Percentiles rank a stretch among this genome's conserved stretches.
Conservation (phyloP, 2,797 vertebrate genomes). For the Microctenopoma steveboyesi region DNA sequence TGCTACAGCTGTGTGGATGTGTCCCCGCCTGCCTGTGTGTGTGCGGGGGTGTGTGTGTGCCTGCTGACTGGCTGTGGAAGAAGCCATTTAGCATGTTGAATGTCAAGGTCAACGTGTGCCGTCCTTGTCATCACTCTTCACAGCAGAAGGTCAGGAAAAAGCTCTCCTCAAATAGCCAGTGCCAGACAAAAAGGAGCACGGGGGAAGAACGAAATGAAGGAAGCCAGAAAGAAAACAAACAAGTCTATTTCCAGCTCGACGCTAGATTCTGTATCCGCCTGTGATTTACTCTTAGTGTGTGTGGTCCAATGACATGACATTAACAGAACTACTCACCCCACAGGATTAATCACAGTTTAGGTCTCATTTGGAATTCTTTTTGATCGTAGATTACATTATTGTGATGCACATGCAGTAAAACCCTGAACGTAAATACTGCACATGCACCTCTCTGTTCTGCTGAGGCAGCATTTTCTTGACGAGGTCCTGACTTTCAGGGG, state of each 20-base stretch:
- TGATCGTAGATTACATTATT: not conserved
- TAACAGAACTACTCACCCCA: too few relatives aligned
- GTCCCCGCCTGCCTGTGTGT: slow-evolving; percentile 85
- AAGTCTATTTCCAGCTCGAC: slow-evolving; percentile 15
- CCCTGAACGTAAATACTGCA: not conserved
- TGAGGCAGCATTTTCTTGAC: not conserved
- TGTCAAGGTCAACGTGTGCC: slow-evolving; percentile 92
- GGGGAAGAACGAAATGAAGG: not conserved
- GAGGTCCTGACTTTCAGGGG: not conserved
- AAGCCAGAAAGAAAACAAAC: slow-evolving; percentile 5
- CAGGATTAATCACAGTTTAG: not conserved
- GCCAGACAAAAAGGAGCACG: slow-evolving; percentile 83
- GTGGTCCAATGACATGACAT: not conserved
- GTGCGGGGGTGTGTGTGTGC: slow-evolving; percentile 56
- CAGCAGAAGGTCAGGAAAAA: slow-evolving; percentile 93
- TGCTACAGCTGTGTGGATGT: slow-evolving; percentile 58
- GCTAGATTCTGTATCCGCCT: slow-evolving; percentile 2
- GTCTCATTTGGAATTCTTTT: not conserved
- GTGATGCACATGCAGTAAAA: too few relatives aligned
- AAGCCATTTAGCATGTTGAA: slow-evolving; percentile 95
- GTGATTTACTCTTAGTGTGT: not conserved
- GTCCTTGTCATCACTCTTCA: slow-evolving; percentile 93
- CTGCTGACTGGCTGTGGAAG: slow-evolving; percentile 90
- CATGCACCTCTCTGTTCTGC: not conserved
- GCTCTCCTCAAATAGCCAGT: slow-evolving; percentile 89